Evolutionary conservation across 1,140 invertebrate genomes (phyloP).

Genomic region (Neodiprion virginianus): DNA sequence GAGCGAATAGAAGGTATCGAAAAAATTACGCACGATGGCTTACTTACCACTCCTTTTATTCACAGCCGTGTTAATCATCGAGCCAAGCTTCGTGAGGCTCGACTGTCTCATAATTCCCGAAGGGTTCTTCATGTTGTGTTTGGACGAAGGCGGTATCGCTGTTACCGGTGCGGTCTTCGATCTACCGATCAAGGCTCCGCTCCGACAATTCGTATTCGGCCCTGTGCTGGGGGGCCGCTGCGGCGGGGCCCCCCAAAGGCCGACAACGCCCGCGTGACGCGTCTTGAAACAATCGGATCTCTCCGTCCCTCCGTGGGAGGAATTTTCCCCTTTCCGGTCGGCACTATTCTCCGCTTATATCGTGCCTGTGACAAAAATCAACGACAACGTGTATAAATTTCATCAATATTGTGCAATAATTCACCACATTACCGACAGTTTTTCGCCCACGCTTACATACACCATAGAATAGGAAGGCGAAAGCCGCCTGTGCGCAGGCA

Average conservation of each 20-base stretch:
- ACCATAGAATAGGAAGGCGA: background rate
- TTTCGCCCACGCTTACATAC: background rate
- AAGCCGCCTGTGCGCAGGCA: no score
- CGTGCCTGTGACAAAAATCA: no score
- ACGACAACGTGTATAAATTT: no score
- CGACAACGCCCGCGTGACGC: conserved; percentile 61
- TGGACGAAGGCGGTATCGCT: conserved; percentile 45
- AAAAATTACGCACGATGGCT: no score
- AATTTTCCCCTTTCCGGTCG: background rate
- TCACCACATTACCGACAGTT: background rate
- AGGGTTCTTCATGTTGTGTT: conserved; percentile 55
- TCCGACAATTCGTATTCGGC: conserved; percentile 49
- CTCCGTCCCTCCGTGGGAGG: background rate
- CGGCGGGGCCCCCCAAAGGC: conserved; percentile 61
- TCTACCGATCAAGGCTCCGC: conserved; percentile 44
- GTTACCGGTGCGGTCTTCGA: conserved; percentile 39
- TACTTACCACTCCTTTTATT: conserved; percentile 60
- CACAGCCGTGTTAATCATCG: conserved; percentile 71
- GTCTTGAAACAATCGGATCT: conserved; percentile 41
- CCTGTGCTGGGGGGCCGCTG: conserved; percentile 54
- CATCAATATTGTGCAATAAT: background rate
- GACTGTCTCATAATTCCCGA: conserved; percentile 70
- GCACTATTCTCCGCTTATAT: background rate
- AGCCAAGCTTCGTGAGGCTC: conserved; percentile 72
- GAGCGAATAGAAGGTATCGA: background rate